Percentiles rank a stretch among this genome's conserved stretches.
Evolutionary conservation across 2,797 vertebrate genomes (phyloP).

Genomic region (Emydoidea blandingii): DNA sequence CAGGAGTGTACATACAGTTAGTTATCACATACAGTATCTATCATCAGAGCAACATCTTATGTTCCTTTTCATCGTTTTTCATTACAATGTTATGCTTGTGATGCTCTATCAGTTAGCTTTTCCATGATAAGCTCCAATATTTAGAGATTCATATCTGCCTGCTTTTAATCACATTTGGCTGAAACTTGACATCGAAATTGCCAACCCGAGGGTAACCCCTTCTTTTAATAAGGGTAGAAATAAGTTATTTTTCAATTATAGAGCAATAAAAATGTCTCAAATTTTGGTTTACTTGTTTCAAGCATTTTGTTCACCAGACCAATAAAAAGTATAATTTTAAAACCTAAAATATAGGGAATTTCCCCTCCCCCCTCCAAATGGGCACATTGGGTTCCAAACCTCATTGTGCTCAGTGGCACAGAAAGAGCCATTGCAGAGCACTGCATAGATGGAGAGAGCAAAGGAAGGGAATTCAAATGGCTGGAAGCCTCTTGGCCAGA

Average conservation of each 20-base stretch:
- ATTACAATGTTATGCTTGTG: slow-evolving; percentile 23
- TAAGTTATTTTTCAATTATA: slow-evolving; percentile 41
- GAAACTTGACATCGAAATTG: slow-evolving; percentile 58
- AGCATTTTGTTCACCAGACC: slow-evolving; percentile 20
- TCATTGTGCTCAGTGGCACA: not conserved
- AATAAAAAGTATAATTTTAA: slow-evolving; percentile 31
- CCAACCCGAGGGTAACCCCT: not conserved
- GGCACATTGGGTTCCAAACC: slow-evolving; percentile 57
- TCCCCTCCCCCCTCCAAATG: slow-evolving; percentile 16
- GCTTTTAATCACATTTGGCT: slow-evolving; percentile 65
- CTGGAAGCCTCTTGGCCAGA: slow-evolving; percentile 11
- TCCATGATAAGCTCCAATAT: slow-evolving; percentile 31
- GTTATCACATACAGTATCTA: slow-evolving; percentile 34
- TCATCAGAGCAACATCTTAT: slow-evolving; percentile 60
- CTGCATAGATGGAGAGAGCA: not conserved
- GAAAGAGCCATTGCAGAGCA: not conserved
- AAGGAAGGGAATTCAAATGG: slow-evolving; percentile 46
- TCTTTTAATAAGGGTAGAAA: slow-evolving; percentile 56
- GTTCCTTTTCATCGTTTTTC: slow-evolving; percentile 59
- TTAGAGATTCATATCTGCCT: slow-evolving; percentile 65
- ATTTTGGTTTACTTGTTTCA: slow-evolving; percentile 35
- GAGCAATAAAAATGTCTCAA: slow-evolving; percentile 36
- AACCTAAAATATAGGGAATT: slow-evolving; percentile 31
- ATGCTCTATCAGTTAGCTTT: slow-evolving; percentile 49
- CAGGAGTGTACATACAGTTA: not conserved